phyloP scores from a whole-genome alignment of 37 sponge, comb jelly and placozoan genomes.

The Oscarella lobularis region DNA sequence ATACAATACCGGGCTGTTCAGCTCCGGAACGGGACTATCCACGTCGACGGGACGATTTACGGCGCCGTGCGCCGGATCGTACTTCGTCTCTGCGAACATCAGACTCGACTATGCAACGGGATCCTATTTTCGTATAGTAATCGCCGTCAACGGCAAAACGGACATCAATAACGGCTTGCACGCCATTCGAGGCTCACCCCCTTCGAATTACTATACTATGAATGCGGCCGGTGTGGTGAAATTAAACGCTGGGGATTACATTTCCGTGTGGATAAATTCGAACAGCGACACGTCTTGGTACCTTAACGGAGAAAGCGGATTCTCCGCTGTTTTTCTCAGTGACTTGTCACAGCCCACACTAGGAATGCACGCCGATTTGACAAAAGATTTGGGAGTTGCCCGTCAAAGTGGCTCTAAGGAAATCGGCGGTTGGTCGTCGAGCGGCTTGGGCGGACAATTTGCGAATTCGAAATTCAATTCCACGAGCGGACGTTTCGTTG shows the following conservation, averaged over 20 bases:
- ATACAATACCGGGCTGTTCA: background rate
- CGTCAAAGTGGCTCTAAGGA: background rate
- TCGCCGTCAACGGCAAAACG: constrained; percentile 11
- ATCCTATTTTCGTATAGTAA: background rate
- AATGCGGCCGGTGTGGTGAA: background rate
- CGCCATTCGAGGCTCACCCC: background rate
- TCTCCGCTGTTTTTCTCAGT: background rate
- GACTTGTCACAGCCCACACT: background rate
- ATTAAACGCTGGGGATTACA: background rate
- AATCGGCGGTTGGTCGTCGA: background rate
- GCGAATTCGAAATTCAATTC: background rate
- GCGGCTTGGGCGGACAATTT: background rate
- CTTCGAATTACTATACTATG: background rate
- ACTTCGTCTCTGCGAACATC: background rate
- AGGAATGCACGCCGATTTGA: background rate
- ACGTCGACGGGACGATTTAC: constrained; percentile 8
- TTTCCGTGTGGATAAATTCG: background rate
- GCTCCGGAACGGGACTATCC: background rate
- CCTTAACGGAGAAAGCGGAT: background rate
- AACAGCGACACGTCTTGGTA: background rate
- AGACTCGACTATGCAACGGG: background rate
- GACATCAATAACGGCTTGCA: background rate
- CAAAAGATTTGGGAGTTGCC: background rate
- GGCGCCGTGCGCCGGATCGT: background rate
- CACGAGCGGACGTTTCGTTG: background rate